Evolutionary conservation across 2,113 vertebrate species (phyloP).

Genomic region (Campylomormyrus numenius): DNA sequence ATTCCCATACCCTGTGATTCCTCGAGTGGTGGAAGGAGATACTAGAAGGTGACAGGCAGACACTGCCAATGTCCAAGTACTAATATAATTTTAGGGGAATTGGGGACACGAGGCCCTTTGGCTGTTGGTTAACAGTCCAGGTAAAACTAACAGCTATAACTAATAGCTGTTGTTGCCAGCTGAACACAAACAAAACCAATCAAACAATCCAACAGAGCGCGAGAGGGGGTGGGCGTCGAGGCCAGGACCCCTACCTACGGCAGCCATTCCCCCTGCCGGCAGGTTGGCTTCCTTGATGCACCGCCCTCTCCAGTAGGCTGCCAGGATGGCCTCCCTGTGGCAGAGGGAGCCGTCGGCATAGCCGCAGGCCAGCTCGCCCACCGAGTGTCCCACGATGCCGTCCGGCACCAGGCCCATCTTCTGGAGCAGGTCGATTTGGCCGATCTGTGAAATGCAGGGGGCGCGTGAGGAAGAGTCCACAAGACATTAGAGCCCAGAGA

Average conservation of each 20-base stretch:
- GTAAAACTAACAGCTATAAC: not conserved
- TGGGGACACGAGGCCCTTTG: not conserved
- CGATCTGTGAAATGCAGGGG: slow-evolving; percentile 63
- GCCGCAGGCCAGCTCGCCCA: slow-evolving; percentile 91
- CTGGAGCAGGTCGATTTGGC: slow-evolving; percentile 81
- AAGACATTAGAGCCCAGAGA: not conserved
- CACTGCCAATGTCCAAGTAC: not conserved
- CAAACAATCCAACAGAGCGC: not conserved
- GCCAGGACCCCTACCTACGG: slow-evolving; percentile 72
- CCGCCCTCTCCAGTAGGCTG: slow-evolving; percentile 86
- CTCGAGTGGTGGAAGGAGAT: not conserved
- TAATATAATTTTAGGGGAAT: not conserved
- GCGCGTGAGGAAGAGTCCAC: not conserved
- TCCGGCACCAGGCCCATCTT: slow-evolving; percentile 76
- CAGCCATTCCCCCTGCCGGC: slow-evolving; percentile 85
- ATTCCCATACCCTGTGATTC: not conserved
- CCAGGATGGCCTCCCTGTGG: slow-evolving; percentile 75
- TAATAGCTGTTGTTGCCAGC: not conserved
- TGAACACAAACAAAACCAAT: not conserved
- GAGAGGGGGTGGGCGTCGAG: not conserved
- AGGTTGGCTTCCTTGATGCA: slow-evolving; percentile 84
- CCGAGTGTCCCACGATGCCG: slow-evolving; percentile 88
- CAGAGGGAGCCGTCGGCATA: slow-evolving; percentile 85
- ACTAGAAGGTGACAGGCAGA: not conserved
- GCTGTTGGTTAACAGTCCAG: not conserved